Evolutionary conservation across 1,140 invertebrate genomes (phyloP), one percentile per base, ranked within the genome.

Genomic region (Neodiprion pinetum): DNA sequence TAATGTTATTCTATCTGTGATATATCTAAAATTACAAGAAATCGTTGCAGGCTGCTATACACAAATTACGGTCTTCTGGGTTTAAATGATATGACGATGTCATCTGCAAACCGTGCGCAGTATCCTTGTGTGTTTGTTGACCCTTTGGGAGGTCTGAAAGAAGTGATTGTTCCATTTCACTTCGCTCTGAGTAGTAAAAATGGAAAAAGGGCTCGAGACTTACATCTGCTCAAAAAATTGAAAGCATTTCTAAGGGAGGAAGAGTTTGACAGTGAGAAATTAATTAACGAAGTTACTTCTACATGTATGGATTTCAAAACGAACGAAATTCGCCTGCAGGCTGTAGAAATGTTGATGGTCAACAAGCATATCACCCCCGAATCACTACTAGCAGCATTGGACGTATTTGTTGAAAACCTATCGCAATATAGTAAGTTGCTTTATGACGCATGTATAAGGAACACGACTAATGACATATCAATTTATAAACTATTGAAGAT

Each of bases 81-180:
- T 17, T 76, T 91, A 9, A 92, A 91, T 66, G 85, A 91, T 81
- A 79, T 72, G 68, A 74, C 77, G 50, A n/a, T 75, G 40, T 71
- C 76, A 17, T 89, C 89, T 14, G 85, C 86, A 67, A 90, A 92
- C 85, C 88, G 87, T 77, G 90, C 91, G 11, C 88, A 90, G 67
- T 92, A 93, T 83, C 92, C 94, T 68, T 95, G 94, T 83, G 89
- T 96, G 9, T 93, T 98, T 75, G 88, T 99, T 21, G 95, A 97
- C 87, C 91, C 94, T 11, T 91, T 94, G 81, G 97, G 96, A 10
- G 86, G 88, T 68, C 83, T 98, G 0, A 96, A 95, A 84, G 93
- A 95, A 81, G 91, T 98, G 74, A 89, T 90, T 71, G 94, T 98
- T 80, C 97, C 97, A 14, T 99, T 98, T 86, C 96, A 98, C 86